Percentiles rank a stretch among this genome's conserved stretches.
These are phyloP conservation scores for Stenchaetothrips biformis DNA, from an alignment of 2,888 invertebrate species.

Conservation along the genomic window DNA sequence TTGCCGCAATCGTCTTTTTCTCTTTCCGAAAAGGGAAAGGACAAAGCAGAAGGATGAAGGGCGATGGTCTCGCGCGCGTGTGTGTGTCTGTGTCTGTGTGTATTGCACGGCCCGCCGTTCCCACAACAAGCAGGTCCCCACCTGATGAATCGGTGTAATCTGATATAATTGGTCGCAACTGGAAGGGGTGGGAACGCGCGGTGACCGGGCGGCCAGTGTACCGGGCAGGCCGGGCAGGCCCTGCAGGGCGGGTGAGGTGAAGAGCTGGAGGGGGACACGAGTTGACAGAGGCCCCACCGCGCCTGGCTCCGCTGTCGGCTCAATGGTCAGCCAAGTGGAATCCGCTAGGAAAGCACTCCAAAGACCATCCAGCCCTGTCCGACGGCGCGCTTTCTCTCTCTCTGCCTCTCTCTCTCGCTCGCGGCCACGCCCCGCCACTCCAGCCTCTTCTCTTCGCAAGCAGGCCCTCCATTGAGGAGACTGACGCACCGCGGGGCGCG, in stretches of 20 bases:
- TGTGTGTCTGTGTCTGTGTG: background rate
- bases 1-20: too few species aligned
- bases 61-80: background rate
- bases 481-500: background rate
- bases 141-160: conserved; percentile 20
- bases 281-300: conserved; percentile 12
- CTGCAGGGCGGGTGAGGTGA: background rate
- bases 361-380: conserved; percentile 18
- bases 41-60: background rate
- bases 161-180: conserved; percentile 16
- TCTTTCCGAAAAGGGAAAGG: background rate
- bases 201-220: background rate
- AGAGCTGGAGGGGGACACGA: background rate
- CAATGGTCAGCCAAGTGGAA: conserved; percentile 22
- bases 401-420: too few species aligned
- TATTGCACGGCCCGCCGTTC: background rate
- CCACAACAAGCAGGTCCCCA: background rate
- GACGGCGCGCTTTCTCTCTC: too few species aligned
- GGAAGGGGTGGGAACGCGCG: background rate
- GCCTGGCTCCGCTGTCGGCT: background rate
- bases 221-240: background rate
- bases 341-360: conserved; percentile 22
- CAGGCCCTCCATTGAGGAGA: conserved; percentile 11
- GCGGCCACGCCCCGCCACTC: background rate
- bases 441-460: background rate